Percentiles rank a stretch among this genome's conserved stretches.
Evolutionary conservation across 1,140 invertebrate species (phyloP).

Genomic region (Neotoxoptera formosana): DNA sequence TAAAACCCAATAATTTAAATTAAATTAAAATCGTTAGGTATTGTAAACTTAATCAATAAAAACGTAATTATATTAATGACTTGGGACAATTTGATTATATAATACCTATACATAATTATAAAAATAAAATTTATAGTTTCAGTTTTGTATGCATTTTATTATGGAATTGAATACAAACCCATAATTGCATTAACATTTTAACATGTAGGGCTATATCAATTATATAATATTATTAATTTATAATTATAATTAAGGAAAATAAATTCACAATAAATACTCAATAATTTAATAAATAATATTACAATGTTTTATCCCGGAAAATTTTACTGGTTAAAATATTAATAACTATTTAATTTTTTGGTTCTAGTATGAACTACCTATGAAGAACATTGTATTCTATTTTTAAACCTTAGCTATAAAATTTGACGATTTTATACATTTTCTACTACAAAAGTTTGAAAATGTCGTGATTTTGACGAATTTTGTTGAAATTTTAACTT

Average conservation of each 20-base stretch:
- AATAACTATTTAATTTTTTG: too few species aligned
- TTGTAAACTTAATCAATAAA: neutral
- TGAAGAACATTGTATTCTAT: too few species aligned
- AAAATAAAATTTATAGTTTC: neutral
- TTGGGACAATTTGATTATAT: neutral
- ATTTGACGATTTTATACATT: too few species aligned
- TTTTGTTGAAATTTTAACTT: too few species aligned
- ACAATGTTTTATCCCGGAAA: neutral
- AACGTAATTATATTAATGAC: neutral
- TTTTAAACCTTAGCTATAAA: too few species aligned
- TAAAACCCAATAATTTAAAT: neutral
- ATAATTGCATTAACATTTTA: neutral
- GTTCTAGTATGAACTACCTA: too few species aligned
- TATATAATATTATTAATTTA: neutral
- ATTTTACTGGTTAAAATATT: neutral
- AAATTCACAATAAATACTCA: neutral
- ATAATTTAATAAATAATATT: neutral
- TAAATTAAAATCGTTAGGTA: neutral
- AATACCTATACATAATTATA: neutral
- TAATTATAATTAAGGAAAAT: neutral
- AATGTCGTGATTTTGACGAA: too few species aligned
- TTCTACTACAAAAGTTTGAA: too few species aligned
- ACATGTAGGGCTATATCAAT: neutral
- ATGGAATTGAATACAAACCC: neutral
- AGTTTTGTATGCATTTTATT: neutral